Percentiles rank a stretch among this genome's conserved stretches.
phyloP scores from a whole-genome alignment of 2,113 vertebrate genomes.

The Apodemus speciosus region DNA sequence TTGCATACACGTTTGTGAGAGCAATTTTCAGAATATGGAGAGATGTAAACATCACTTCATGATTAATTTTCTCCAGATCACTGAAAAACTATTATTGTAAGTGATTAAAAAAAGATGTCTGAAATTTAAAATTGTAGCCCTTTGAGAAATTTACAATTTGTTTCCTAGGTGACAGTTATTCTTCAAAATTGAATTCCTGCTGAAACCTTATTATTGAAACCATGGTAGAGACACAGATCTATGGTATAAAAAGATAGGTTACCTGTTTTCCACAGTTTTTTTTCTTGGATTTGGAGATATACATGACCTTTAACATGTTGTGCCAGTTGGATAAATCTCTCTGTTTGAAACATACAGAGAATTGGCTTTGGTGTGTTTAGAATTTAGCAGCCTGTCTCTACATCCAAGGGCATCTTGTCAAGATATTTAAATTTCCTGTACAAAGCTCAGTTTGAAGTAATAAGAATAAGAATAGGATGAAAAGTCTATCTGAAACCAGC shows the following conservation, averaged over 20 bases:
- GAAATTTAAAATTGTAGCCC: constrained; percentile 28
- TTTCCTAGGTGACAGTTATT: constrained; percentile 60
- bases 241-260: constrained; percentile 54
- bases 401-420: background rate
- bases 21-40: background rate
- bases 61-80: constrained; percentile 54
- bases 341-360: background rate
- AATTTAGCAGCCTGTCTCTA: background rate
- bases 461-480: background rate
- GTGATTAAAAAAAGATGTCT: too few species aligned
- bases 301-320: background rate
- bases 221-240: constrained; percentile 43
- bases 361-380: background rate
- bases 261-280: constrained; percentile 30
- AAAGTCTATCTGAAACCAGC: background rate
- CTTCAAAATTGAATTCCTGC: background rate
- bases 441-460: background rate
- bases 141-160: constrained; percentile 47
- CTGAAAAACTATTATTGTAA: constrained; percentile 22
- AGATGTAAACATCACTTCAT: background rate
- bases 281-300: background rate
- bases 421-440: background rate
- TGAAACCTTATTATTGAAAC: constrained; percentile 54
- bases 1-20: background rate
- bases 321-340: background rate